Evolutionary conservation across 2,888 invertebrate species (phyloP).

Genomic region (Chrysolina oricalcia): DNA sequence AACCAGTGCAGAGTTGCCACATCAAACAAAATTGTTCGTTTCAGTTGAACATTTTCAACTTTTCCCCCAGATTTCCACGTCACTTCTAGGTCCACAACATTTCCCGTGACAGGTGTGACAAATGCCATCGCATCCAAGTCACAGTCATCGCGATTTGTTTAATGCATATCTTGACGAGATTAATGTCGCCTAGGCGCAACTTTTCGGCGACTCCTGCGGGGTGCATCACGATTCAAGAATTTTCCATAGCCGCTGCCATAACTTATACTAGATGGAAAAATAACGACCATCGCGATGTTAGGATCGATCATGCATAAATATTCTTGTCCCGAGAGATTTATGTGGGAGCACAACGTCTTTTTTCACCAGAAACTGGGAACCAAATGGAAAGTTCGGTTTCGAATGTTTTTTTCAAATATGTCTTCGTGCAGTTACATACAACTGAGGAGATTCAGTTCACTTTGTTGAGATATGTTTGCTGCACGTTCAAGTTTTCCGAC

Average conservation of each 20-base stretch:
- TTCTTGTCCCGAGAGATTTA: conserved; percentile 41
- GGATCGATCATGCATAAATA: conserved; percentile 50
- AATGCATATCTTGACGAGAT: conserved; percentile 70
- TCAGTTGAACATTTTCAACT: not conserved
- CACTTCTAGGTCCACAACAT: conserved; percentile 23
- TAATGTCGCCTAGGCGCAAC: conserved; percentile 65
- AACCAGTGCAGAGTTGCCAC: no score
- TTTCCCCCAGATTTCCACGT: conserved; percentile 1
- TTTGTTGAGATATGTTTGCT: no score
- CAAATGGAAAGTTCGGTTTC: not conserved
- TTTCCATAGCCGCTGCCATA: conserved; percentile 44
- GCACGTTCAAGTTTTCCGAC: no score
- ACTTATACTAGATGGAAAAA: conserved; percentile 50
- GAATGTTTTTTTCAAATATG: no score
- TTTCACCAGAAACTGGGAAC: not conserved
- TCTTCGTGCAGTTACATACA: no score
- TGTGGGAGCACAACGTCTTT: conserved; percentile 11
- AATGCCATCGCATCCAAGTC: conserved; percentile 60
- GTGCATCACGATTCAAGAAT: conserved; percentile 34
- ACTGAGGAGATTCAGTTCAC: no score
- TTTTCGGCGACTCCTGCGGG: conserved; percentile 46
- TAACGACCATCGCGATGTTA: conserved; percentile 40
- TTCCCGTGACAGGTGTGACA: conserved; percentile 48
- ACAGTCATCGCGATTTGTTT: conserved; percentile 67
- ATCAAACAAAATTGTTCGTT: no score